phyloP scores from a whole-genome alignment of 2,888 invertebrate genomes.

The Halictus quadricinctus region DNA sequence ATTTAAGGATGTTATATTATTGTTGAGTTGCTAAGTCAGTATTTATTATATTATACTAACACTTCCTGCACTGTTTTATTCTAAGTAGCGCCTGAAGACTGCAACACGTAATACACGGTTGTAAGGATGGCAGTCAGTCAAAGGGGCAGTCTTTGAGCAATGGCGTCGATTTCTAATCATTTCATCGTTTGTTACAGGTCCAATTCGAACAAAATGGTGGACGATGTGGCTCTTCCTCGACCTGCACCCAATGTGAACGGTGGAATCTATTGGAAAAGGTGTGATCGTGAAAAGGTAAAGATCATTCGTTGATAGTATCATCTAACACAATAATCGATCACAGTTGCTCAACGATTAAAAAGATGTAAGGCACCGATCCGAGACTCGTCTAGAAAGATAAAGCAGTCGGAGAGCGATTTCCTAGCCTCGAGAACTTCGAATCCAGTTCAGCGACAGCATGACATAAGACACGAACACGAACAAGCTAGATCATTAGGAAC shows the following conservation, averaged over 20 bases:
- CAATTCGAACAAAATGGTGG: constrained; percentile 77
- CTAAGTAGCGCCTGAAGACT: not conserved
- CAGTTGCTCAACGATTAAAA: not conserved
- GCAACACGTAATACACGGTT: not conserved
- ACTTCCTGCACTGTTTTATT: too few species aligned
- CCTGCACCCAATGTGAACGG: constrained; percentile 84
- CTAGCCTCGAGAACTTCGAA: constrained; percentile 22
- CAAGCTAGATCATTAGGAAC: constrained; percentile 18
- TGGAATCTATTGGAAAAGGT: constrained; percentile 83
- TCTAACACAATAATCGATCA: not conserved
- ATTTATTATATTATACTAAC: too few species aligned
- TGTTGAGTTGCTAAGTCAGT: too few species aligned
- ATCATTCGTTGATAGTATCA: not conserved
- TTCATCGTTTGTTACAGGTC: constrained; percentile 1
- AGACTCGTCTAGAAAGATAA: constrained; percentile 6
- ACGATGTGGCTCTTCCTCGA: constrained; percentile 82
- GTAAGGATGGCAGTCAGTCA: too few species aligned
- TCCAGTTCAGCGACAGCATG: constrained; percentile 40
- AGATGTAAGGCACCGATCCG: not conserved
- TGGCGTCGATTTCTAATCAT: not conserved
- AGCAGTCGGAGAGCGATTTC: constrained; percentile 11
- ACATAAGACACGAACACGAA: constrained; percentile 44
- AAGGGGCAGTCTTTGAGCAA: not conserved
- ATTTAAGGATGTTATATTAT: too few species aligned
- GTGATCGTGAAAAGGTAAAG: constrained; percentile 82